phyloP scores from a whole-genome alignment of 2,888 invertebrate genomes.

The Volucella zonaria region DNA sequence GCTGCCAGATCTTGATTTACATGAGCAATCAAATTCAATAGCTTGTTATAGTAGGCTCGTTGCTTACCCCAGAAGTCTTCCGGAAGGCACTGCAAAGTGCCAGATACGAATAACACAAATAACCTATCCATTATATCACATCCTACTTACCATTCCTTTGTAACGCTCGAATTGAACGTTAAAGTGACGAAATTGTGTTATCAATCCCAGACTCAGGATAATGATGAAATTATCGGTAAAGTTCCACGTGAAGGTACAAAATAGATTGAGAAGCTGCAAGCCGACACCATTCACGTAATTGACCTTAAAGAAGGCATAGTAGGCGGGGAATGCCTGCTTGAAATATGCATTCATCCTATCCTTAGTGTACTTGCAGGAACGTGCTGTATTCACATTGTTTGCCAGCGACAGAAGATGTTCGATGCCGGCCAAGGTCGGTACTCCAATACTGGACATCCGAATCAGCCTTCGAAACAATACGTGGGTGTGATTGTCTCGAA shows the following conservation, averaged over 20 bases:
- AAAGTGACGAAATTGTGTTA: conserved; percentile 85
- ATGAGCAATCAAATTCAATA: conserved; percentile 83
- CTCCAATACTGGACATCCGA: conserved; percentile 52
- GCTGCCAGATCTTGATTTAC: conserved; percentile 85
- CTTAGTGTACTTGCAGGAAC: conserved; percentile 79
- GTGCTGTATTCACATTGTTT: conserved; percentile 83
- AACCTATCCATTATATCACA: background rate
- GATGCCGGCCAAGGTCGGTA: conserved; percentile 68
- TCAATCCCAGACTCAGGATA: conserved; percentile 85
- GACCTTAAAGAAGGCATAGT: conserved; percentile 83
- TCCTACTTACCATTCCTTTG: conserved; percentile 68
- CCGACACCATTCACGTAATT: conserved; percentile 83
- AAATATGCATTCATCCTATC: conserved; percentile 80
- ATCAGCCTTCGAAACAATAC: conserved; percentile 57
- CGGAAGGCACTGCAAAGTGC: conserved; percentile 83
- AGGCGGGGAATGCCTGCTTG: conserved; percentile 83
- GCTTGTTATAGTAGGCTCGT: conserved; percentile 85
- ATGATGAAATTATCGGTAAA: conserved; percentile 88
- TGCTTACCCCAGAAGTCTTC: conserved; percentile 86
- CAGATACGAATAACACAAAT: background rate
- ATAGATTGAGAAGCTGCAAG: conserved; percentile 80
- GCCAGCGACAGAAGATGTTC: conserved; percentile 85
- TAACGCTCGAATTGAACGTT: conserved; percentile 79
- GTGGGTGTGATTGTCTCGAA: conserved; percentile 51
- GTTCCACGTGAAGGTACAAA: conserved; percentile 86